A percentile compares a stretch with the other conserved stretches of the same genome.
Evolutionary conservation across 2,888 invertebrate genomes (phyloP).

Genomic region (Pollenia labialis): DNA sequence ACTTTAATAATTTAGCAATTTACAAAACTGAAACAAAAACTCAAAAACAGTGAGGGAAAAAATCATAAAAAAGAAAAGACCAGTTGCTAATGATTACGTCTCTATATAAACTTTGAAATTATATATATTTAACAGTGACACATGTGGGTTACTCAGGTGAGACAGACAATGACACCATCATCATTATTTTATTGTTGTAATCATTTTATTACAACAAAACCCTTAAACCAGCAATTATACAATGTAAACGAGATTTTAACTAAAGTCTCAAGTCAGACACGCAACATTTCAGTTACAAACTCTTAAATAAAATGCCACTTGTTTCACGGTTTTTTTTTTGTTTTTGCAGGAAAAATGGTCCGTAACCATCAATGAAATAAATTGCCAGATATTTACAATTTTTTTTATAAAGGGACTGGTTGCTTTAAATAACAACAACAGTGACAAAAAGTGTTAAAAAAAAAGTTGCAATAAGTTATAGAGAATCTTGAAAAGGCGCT

Average conservation of each 20-base stretch:
- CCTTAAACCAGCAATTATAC: slow-evolving; percentile 43
- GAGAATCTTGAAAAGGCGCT: too few species aligned
- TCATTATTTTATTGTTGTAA: slow-evolving; percentile 47
- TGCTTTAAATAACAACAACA: neutral
- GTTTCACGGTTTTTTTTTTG: slow-evolving; percentile 11
- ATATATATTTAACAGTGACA: slow-evolving; percentile 61
- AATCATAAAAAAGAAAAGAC: slow-evolving; percentile 8
- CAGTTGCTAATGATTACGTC: slow-evolving; percentile 53
- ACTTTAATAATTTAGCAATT: slow-evolving; percentile 52
- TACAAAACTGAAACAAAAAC: slow-evolving; percentile 2
- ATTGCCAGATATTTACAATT: slow-evolving; percentile 44
- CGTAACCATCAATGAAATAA: slow-evolving; percentile 49
- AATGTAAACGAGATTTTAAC: slow-evolving; percentile 54
- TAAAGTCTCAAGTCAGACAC: slow-evolving; percentile 39
- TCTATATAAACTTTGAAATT: slow-evolving; percentile 36
- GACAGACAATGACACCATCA: slow-evolving; percentile 42
- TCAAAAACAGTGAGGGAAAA: neutral
- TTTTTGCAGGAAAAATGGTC: neutral
- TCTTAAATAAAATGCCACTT: slow-evolving; percentile 44
- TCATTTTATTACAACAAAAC: slow-evolving; percentile 48
- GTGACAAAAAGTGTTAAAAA: neutral
- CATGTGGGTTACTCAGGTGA: slow-evolving; percentile 66
- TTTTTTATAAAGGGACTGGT: slow-evolving; percentile 25
- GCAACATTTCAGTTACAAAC: slow-evolving; percentile 34
- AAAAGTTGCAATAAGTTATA: neutral